phyloP scores from a whole-genome alignment of 2,888 invertebrate species.

The Mystacides longicornis region DNA sequence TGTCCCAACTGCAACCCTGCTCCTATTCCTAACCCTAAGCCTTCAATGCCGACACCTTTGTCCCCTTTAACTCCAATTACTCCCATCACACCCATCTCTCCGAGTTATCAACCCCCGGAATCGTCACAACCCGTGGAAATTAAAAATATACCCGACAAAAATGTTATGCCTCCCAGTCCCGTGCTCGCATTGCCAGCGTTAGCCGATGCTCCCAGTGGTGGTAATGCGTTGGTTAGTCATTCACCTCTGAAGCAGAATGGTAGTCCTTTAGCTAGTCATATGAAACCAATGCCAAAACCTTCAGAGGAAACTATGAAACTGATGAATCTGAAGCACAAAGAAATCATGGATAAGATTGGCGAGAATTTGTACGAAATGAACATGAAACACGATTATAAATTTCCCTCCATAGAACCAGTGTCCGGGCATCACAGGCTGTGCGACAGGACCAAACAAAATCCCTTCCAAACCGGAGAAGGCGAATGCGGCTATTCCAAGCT shows the following conservation, averaged over 20 bases:
- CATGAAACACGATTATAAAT: constrained; percentile 19
- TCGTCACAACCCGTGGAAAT: background rate
- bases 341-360: constrained; percentile 24
- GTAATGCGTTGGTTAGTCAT: background rate
- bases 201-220: background rate
- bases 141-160: background rate
- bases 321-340: constrained; percentile 23
- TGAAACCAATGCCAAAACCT: constrained; percentile 6
- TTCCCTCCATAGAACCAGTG: constrained; percentile 35
- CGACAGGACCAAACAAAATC: constrained; percentile 39
- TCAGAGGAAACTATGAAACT: constrained; percentile 18
- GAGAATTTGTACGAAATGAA: constrained; percentile 23
- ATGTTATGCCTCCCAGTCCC: too few species aligned
- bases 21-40: constrained; percentile 32
- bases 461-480: background rate
- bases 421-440: constrained; percentile 56
- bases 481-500: constrained; percentile 10
- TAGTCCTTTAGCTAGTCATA: background rate
- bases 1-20: constrained; percentile 59
- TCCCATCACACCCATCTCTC: background rate
- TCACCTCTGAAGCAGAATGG: background rate
- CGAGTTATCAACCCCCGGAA: background rate
- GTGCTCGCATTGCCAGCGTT: background rate
- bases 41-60: constrained; percentile 39
- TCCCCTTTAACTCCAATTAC: constrained; percentile 38